Conservation (phyloP, 1,140 invertebrate species). For the Venustaconcha ellipsiformis region DNA sequence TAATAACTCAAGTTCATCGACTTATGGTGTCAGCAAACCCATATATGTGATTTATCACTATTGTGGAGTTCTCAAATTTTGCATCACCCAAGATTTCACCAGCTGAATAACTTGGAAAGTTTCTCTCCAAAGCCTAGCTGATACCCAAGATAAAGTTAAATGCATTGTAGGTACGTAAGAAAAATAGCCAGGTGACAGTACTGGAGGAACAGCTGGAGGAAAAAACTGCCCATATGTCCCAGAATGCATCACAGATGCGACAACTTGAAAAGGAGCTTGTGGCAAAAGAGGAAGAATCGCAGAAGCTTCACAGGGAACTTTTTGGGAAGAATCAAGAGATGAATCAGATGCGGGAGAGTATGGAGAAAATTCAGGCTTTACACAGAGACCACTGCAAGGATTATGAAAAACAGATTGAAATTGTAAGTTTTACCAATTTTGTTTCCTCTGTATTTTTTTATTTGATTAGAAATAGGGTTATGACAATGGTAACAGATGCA, state of each 20-base stretch:
- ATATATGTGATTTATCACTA: no score
- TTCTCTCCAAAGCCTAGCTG: no score
- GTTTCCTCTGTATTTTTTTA: no score
- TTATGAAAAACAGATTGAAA: conserved; percentile 59
- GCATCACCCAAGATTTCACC: no score
- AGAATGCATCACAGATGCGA: conserved; percentile 34
- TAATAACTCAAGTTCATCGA: no score
- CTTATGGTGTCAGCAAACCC: no score
- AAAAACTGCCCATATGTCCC: conserved; percentile 44
- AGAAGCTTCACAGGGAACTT: conserved; percentile 35
- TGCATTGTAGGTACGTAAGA: conserved; percentile 45
- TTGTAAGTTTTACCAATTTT: conserved; percentile 31
- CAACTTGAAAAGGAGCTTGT: conserved; percentile 43
- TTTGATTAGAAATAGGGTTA: no score
- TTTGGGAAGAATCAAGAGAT: conserved; percentile 35
- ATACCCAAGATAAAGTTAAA: no score
- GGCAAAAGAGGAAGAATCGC: conserved; percentile 37
- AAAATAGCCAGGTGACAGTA: conserved; percentile 40
- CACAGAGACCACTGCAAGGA: conserved; percentile 53
- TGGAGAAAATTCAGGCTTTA: conserved; percentile 43
- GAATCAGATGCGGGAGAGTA: conserved; percentile 16
- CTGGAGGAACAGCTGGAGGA: conserved; percentile 55
- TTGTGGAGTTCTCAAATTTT: no score
- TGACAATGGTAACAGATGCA: no score
- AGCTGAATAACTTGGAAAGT: no score